Evolutionary conservation across 2,888 invertebrate species (phyloP), one percentile per base, ranked within the genome.

Genomic region (Cosmia pyralina): DNA sequence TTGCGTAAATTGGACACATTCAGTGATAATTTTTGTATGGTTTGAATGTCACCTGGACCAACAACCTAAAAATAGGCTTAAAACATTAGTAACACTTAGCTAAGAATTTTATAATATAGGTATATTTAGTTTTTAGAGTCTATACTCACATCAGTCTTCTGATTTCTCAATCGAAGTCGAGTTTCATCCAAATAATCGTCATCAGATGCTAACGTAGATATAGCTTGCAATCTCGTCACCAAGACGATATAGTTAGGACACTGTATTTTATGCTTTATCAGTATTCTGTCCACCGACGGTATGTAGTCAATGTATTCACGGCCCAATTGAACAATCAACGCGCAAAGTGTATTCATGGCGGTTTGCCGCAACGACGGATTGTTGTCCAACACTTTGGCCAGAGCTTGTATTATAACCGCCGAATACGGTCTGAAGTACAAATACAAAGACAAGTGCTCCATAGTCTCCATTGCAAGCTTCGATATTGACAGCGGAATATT

Each of bases 241-340:
- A 99, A 94, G 62, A 98, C 97, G 59, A 99, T 98, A 90, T 99
- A 99, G 80, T 97, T 97, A 0, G 95, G 93, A 82, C 98, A 98
- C 62, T 97, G 97, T 70, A 99, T 98, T 90, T 98, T 98, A 92
- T 99, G 98, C 87, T 98, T 98, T 0, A 96, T 94, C 85, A 99
- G 96, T 57, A 98, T 97, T 90, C 98, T 98, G 87, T 98, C 98
- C n/a, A 99, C 98, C 84, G 99, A 97, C 0, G 99, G 98, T 82
- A 99, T 98, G 91, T 99, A 99, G 69, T 99, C 98, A 82, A 98
- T 97, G 92, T 98, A 99, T 88, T 99, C 99, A 77, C 98, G 97
- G 0, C 99, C 99, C 84, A 99, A 96, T 92, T 99, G 99, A 67
- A 98, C 97, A 55, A 99, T 97, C 79, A 99, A 94, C 0, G 99